Evolutionary conservation across 2,888 invertebrate species (phyloP).

Genomic region (Nephrotoma appendiculata): DNA sequence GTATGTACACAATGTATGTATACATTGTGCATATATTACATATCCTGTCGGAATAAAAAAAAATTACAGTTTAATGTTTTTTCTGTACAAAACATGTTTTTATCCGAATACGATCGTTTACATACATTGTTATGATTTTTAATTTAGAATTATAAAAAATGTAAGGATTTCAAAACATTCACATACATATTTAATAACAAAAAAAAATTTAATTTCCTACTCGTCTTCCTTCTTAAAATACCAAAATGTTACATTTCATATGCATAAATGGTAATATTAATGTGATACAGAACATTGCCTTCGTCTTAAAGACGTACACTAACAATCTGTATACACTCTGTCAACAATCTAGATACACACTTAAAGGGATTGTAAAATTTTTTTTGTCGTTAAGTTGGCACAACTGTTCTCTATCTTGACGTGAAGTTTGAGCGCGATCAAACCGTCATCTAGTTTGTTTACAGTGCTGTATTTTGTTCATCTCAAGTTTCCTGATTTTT

Average conservation of each 20-base stretch:
- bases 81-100: background rate
- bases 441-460: no score
- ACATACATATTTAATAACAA: background rate
- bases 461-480: no score
- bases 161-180: background rate
- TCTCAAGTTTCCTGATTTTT: no score
- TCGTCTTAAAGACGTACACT: background rate
- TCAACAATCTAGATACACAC: no score
- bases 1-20: background rate
- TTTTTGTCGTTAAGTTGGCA: no score
- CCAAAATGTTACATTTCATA: background rate
- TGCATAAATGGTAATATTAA: background rate
- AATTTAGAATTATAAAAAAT: background rate
- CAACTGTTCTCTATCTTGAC: no score
- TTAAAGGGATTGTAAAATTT: no score
- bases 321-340: background rate
- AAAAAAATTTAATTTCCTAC: background rate
- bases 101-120: background rate
- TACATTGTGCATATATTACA: background rate
- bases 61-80: background rate
- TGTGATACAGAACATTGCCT: background rate
- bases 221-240: background rate
- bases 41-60: background rate
- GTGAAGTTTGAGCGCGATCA: no score
- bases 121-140: background rate